These are phyloP conservation scores for Psococerastis gibbosa DNA, from an alignment of 2,888 invertebrate species.

Conservation along the genomic window DNA sequence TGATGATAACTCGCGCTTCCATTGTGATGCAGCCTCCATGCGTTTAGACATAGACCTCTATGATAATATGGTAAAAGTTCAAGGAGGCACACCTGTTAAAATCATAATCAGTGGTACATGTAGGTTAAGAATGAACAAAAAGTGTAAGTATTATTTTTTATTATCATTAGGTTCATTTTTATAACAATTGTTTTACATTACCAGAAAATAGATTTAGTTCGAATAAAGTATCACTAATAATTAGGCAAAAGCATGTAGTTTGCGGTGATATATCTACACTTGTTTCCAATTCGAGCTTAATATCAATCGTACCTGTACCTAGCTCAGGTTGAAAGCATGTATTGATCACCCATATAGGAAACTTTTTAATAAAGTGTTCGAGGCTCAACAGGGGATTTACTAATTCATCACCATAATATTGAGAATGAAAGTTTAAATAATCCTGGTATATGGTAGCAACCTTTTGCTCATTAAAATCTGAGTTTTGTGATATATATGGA, in stretches of 20 bases:
- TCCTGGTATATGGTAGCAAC: constrained; percentile 19
- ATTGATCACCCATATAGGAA: neutral
- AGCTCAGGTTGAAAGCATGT: neutral
- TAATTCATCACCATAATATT: constrained; percentile 16
- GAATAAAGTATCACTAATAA: neutral
- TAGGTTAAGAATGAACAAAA: too few relatives aligned
- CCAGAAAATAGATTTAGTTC: neutral
- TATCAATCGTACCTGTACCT: neutral
- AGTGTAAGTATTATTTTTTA: too few relatives aligned
- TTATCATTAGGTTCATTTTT: too few relatives aligned
- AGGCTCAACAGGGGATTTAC: constrained; percentile 9
- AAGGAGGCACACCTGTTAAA: too few relatives aligned
- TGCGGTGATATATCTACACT: neutral
- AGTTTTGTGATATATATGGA: constrained; percentile 23
- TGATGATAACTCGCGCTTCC: too few relatives aligned
- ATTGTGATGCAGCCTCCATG: too few relatives aligned
- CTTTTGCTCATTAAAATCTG: constrained; percentile 19
- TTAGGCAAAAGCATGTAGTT: neutral
- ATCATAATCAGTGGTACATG: too few relatives aligned
- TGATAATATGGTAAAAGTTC: too few relatives aligned
- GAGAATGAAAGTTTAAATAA: constrained; percentile 19
- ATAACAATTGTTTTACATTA: neutral
- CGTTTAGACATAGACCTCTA: too few relatives aligned
- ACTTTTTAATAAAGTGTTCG: neutral
- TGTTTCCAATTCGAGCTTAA: neutral